A percentile compares a stretch with the other conserved stretches of the same genome.
phyloP scores from a whole-genome alignment of 2,113 vertebrate genomes.

The Haplochromis vanheusdeni region DNA sequence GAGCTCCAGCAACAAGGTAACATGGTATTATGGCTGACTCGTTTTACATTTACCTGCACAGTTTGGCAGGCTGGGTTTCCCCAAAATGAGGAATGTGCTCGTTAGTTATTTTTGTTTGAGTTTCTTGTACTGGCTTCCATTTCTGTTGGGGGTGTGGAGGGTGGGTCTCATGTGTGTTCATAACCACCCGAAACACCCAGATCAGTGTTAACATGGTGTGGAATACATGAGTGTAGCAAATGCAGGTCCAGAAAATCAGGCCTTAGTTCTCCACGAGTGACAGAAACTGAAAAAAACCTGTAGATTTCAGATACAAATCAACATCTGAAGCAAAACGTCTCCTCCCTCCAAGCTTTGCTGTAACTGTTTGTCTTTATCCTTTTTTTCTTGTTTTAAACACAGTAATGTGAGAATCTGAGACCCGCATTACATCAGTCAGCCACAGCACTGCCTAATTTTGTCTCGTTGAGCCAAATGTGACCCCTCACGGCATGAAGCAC shows the following conservation, averaged over 20 bases:
- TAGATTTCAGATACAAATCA: neutral
- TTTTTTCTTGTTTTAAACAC: neutral
- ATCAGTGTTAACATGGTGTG: neutral
- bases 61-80: neutral
- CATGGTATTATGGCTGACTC: neutral
- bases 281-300: neutral
- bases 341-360: neutral
- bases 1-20: slow-evolving; percentile 17
- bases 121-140: neutral
- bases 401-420: neutral
- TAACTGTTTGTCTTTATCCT: neutral
- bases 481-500: neutral
- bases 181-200: neutral
- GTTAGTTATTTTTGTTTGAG: neutral
- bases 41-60: neutral
- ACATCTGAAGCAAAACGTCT: neutral
- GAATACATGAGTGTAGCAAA: neutral
- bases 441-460: neutral
- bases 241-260: neutral
- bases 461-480: neutral
- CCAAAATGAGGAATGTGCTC: neutral
- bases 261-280: neutral
- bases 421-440: neutral
- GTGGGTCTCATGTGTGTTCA: neutral
- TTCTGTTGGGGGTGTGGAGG: neutral